Evolutionary conservation across 1,140 invertebrate species (phyloP), one percentile per base, ranked within the genome.

Genomic region (Caligus rogercresseyi): DNA sequence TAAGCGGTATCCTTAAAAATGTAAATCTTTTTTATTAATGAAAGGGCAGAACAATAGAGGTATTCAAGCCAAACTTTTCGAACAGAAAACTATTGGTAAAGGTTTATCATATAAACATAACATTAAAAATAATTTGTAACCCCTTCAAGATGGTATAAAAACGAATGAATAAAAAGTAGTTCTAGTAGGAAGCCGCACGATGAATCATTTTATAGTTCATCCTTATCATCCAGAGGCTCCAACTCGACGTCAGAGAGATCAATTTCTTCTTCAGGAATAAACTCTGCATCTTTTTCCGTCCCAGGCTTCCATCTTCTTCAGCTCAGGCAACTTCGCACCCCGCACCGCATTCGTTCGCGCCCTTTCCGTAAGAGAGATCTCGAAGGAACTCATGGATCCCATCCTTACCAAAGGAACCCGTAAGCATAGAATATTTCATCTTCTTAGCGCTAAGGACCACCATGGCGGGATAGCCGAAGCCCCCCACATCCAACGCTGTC

Each of bases 401-500:
- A 64, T 86, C 84, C 67, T 86, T 80, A 3, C 89, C 93, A 76
- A 98, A 99, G 20, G 93, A 87, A 54, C 94, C 94, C 68, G 87
- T 83, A 0, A 99, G 75, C 1, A 91, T 78, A 0, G 92, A 89
- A 76, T 87, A 98, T 71, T 95, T 97, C 82, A 93, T 86, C 76
- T 98, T 98, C 74, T 95, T 91, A 7, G 83, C 80, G 75, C 97
- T 98, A 1, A 98, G 83, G 20, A 92, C 93, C 13, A 89, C 92
- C 82, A 99, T 84, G 13, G 94, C 93, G 52, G 89, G 86, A 72
- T 89, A 88, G 21, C 85, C 85, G 74, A 89, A 90, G 1, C 87
- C 86, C 61, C 96, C 96, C 64, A 99, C 87, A 68, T 92, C 94
- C 20, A 99, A 73, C 2, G 86, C 80, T 67, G 86, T 81, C 75